Evolutionary conservation across 2,797 vertebrate genomes (phyloP).

Genomic region (Chelonia mydas): DNA sequence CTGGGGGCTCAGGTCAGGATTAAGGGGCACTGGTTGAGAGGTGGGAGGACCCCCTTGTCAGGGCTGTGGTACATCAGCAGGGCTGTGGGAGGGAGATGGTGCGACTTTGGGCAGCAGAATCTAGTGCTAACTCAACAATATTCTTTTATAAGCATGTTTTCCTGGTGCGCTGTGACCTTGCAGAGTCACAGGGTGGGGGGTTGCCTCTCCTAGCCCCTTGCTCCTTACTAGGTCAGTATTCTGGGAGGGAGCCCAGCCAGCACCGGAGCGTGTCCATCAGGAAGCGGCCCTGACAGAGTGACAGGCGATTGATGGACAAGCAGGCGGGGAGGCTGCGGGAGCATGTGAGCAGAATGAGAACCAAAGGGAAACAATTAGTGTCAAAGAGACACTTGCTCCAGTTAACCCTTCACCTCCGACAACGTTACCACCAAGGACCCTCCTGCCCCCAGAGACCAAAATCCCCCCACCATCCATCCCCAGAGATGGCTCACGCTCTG

Average conservation of each 20-base stretch:
- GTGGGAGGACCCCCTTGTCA: neutral
- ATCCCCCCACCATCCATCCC: neutral
- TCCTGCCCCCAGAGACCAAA: neutral
- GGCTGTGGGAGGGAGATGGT: neutral
- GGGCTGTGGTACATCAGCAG: neutral
- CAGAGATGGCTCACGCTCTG: neutral
- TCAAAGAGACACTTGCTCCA: neutral
- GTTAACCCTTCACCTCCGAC: neutral
- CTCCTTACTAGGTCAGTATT: neutral
- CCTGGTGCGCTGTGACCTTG: neutral
- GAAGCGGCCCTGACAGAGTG: neutral
- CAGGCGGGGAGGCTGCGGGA: neutral
- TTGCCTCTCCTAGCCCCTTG: neutral
- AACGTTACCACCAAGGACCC: neutral
- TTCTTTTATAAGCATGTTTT: neutral
- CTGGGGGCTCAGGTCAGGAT: neutral
- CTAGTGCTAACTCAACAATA: neutral
- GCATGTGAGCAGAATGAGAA: neutral
- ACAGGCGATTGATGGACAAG: neutral
- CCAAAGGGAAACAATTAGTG: neutral
- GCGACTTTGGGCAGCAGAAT: neutral
- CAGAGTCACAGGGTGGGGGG: neutral
- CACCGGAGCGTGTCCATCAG: neutral
- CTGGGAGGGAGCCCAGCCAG: neutral
- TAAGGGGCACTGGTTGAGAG: neutral